Evolutionary conservation across 1,140 invertebrate species (phyloP).

Genomic region (Drosophila asahinai): DNA sequence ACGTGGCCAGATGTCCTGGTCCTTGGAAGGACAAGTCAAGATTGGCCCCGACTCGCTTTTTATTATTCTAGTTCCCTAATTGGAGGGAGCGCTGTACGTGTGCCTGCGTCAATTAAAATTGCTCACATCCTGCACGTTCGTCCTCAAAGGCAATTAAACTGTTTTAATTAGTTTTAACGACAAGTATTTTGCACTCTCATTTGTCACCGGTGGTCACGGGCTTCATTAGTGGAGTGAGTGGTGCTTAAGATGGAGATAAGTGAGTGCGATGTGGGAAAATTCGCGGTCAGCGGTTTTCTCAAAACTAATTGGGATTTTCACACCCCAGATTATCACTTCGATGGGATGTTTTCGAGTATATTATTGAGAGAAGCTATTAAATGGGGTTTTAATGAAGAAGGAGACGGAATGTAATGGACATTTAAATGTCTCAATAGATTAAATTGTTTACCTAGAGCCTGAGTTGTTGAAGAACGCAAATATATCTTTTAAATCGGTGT

Average conservation of each 20-base stretch:
- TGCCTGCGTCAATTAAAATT: conserved; percentile 47
- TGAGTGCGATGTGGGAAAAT: not conserved
- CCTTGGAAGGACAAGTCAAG: conserved; percentile 8
- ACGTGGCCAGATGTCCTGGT: conserved; percentile 44
- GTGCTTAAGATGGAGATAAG: conserved; percentile 28
- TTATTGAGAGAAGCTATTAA: not conserved
- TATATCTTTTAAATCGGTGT: no score
- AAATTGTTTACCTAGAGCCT: no score
- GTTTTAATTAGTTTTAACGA: conserved; percentile 65
- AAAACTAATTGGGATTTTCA: not conserved
- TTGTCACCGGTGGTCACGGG: conserved; percentile 25
- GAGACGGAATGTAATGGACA: not conserved
- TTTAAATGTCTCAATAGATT: no score
- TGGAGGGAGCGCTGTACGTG: conserved; percentile 40
- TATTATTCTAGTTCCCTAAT: conserved; percentile 47
- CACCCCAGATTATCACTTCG: not conserved
- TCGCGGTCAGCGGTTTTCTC: conserved; percentile 9
- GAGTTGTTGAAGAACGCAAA: no score
- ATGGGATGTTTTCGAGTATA: not conserved
- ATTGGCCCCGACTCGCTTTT: conserved; percentile 25
- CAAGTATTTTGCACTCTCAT: conserved; percentile 57
- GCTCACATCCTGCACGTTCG: conserved; percentile 53
- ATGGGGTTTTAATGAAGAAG: not conserved
- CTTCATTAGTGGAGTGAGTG: conserved; percentile 7
- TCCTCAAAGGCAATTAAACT: conserved; percentile 58